A percentile compares a stretch with the other conserved stretches of the same genome.
Conservation (phyloP, 2,888 invertebrate species). For the Rhamphomyia laevipes region DNA sequence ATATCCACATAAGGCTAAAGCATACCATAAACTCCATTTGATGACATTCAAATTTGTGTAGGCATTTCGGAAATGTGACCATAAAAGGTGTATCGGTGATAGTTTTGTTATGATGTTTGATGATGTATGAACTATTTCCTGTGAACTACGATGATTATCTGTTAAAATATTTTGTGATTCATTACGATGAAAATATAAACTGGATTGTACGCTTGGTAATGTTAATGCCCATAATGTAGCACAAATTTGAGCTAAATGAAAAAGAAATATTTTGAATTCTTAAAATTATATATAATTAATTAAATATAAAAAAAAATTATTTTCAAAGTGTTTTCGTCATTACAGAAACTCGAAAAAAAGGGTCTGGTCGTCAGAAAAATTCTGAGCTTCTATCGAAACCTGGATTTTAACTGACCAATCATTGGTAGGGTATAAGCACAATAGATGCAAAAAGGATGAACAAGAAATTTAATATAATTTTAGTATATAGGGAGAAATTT, state of each 20-base stretch:
- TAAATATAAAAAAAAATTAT: too few relatives aligned
- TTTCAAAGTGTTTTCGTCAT: background rate
- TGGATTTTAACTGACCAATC: too few relatives aligned
- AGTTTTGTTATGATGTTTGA: background rate
- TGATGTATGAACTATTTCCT: background rate
- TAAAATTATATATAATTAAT: too few relatives aligned
- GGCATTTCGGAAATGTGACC: conserved; percentile 47
- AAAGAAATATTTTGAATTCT: background rate
- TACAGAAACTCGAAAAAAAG: background rate
- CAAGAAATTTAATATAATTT: too few relatives aligned
- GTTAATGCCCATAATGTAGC: conserved; percentile 51
- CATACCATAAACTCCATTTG: conserved; percentile 72
- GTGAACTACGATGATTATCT: background rate
- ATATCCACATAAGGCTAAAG: conserved; percentile 57
- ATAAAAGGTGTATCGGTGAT: conserved; percentile 35
- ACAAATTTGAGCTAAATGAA: conserved; percentile 44
- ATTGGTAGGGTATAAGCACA: too few relatives aligned
- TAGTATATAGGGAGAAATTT: too few relatives aligned
- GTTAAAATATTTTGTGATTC: background rate
- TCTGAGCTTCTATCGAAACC: too few relatives aligned
- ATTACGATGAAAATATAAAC: conserved; percentile 51
- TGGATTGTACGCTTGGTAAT: conserved; percentile 48
- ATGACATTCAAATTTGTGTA: conserved; percentile 48
- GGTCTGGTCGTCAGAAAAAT: background rate
- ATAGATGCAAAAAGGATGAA: too few relatives aligned